Evolutionary conservation across 2,113 vertebrate genomes (phyloP), one percentile per base, ranked within the genome.

Genomic region (Cephalophus harveyi): DNA sequence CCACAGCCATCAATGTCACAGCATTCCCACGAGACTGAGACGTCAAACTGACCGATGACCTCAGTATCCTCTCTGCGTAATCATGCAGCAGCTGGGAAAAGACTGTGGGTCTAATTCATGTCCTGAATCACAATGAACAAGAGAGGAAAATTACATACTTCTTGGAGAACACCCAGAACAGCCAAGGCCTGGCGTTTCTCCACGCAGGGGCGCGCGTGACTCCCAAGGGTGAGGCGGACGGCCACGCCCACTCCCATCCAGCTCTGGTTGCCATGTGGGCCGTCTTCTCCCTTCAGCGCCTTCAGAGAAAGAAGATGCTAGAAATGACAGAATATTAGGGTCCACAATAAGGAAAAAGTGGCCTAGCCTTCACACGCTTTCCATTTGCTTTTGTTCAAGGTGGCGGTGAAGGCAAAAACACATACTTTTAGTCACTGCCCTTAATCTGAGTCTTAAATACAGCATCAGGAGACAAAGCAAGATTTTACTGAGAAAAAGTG

Each of bases 401-500:
- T 36, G 36, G 19, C 6, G 85, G 43, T 25, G 36, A 48, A 78
- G 83, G 94, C 21, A 86, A 50, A 83, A n/a, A 50, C 28, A 15
- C 1, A 3, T 10, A 21, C 54, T 33, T 60, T 64, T 3, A 59
- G 81, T n/a, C 79, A 30, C 54, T 92, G 79, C 87, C 97, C 97
- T 97, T 21, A 5, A 85, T 48, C 96, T 92, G 43, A 57, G 67
- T 83, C 89, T 97, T 95, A 94, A 93, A 97, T 50, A 98, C 50
- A 98, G 91, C 19, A 98, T 57, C 30, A 97, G 98, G 98, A 98
- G 98, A 99, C 99, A 98, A 98, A 97, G 98, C 97, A 97, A 98
- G 98, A 96, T 97, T 99, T 98, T 99, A 98, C 98, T 98, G 98
- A 98, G 98, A 98, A 98, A 97, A 98, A 98, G 98, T 98, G 99